These are phyloP conservation scores for Edolisoma coerulescens DNA, from an alignment of 2,113 vertebrate species.

Conservation along the genomic window DNA sequence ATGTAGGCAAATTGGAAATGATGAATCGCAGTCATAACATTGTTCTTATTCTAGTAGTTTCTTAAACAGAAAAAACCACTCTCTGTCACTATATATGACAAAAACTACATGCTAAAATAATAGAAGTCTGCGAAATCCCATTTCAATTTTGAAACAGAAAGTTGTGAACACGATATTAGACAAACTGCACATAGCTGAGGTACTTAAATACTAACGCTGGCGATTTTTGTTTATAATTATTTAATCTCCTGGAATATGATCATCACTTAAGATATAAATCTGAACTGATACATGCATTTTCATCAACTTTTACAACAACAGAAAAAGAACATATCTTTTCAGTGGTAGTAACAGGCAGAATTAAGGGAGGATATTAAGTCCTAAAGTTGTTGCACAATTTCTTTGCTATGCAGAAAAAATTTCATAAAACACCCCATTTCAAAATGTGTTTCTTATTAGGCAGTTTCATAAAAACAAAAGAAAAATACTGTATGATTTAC, in stretches of 20 bases:
- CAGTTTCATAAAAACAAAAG: background rate
- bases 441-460: slow-evolving; percentile 32
- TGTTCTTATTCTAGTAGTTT: background rate
- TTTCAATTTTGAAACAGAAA: background rate
- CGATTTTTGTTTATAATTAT: background rate
- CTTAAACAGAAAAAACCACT: background rate
- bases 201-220: background rate
- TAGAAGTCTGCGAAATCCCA: background rate
- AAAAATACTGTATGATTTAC: background rate
- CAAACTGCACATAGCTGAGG: background rate
- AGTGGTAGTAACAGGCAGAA: background rate
- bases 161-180: background rate
- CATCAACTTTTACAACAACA: background rate
- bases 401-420: slow-evolving; percentile 3
- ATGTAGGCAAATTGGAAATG: background rate
- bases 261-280: background rate
- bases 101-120: background rate
- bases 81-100: background rate
- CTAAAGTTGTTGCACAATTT: background rate
- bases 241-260: background rate
- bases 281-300: background rate
- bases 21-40: background rate
- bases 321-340: background rate
- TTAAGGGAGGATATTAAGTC: background rate
- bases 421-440: background rate